These are phyloP conservation scores for Calidris pugnax DNA, from an alignment of 2,113 vertebrate genomes.

Conservation along the genomic window DNA sequence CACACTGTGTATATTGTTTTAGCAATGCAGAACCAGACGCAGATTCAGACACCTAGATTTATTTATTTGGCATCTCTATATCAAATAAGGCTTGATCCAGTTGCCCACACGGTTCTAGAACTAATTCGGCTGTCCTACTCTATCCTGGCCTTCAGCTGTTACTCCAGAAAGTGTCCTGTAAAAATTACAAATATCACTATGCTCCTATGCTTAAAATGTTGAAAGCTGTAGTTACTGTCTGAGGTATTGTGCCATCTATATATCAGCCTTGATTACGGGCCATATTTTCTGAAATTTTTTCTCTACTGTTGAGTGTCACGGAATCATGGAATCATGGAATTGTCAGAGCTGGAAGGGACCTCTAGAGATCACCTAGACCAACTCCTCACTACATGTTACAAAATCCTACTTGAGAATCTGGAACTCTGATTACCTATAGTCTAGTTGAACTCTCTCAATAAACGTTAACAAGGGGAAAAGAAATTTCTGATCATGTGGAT, in stretches of 20 bases:
- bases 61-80: neutral
- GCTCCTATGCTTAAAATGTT: neutral
- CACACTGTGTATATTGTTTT: neutral
- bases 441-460: neutral
- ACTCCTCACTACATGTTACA: neutral
- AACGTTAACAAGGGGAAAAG: neutral
- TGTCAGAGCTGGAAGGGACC: no score
- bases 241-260: neutral
- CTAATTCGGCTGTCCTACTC: neutral
- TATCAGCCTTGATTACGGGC: neutral
- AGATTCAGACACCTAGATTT: neutral
- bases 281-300: neutral
- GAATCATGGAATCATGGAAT: no score
- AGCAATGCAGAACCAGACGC: neutral
- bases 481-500: neutral
- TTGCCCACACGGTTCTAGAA: neutral
- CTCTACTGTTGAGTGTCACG: neutral
- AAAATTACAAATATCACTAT: neutral
- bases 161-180: neutral
- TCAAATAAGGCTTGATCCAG: neutral
- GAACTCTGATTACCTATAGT: neutral
- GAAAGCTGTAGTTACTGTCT: neutral
- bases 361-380: no score
- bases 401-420: neutral
- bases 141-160: neutral